Conservation (phyloP, 1,140 invertebrate genomes). For the Delia radicum region DNA sequence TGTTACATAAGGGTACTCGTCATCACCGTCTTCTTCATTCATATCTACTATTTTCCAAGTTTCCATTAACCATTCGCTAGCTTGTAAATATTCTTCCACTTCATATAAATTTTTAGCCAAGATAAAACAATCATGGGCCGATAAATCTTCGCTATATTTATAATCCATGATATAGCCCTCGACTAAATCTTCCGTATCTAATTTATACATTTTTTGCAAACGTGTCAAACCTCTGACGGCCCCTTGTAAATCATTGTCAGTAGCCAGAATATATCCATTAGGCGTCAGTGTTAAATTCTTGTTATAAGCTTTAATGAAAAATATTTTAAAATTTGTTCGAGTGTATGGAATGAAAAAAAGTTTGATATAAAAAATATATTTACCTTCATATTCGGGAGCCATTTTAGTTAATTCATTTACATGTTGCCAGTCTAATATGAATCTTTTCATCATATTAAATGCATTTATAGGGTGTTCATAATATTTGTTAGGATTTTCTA, state of each 20-base stretch:
- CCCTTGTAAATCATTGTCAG: slow-evolving; percentile 84
- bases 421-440: slow-evolving; percentile 82
- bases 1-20: not conserved
- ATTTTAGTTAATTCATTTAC: not conserved
- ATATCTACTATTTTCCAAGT: slow-evolving; percentile 59
- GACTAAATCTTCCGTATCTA: slow-evolving; percentile 83
- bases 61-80: slow-evolving; percentile 90
- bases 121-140: slow-evolving; percentile 91
- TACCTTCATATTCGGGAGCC: not conserved
- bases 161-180: slow-evolving; percentile 78
- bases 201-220: slow-evolving; percentile 89
- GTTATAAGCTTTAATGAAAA: not conserved
- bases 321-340: no score
- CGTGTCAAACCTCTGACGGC: slow-evolving; percentile 89
- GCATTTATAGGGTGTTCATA: slow-evolving; percentile 44
- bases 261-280: slow-evolving; percentile 60
- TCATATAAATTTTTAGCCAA: slow-evolving; percentile 88
- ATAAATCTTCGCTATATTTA: slow-evolving; percentile 64
- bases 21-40: not conserved
- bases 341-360: not conserved
- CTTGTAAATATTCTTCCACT: slow-evolving; percentile 85
- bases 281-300: not conserved
- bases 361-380: not conserved
- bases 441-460: slow-evolving; percentile 74
- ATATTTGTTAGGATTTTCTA: slow-evolving; percentile 15